Evolutionary conservation across 2,888 invertebrate species (phyloP), one percentile per base, ranked within the genome.

Genomic region (Parthenolecanium corni): DNA sequence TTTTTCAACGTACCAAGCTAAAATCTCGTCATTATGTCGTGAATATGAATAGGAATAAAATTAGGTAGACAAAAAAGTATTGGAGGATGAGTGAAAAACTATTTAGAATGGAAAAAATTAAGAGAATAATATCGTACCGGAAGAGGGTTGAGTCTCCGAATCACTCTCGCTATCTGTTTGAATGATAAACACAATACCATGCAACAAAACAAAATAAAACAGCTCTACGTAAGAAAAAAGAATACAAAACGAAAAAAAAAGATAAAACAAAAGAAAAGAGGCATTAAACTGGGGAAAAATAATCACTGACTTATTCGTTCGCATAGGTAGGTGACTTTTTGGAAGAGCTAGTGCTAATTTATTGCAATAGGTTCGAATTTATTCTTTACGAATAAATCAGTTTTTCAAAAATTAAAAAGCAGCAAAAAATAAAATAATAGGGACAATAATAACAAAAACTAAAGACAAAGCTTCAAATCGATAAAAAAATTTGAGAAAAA

Each of bases 401-500:
- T 44, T 44, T 18, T 42, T 47, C n/a, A n/a, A 64, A 52, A 58
- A 24, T 36, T 3, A 44, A 25, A 38, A 62, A 52, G 44, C 46
- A 36, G 49, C 57, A 56, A 63, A 63, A 63, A 64, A 63, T 21
- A 49, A 11, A 49, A 49, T 21, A 5, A 14, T 52, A 52, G 12
- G 31, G 16, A n/a, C 20, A 57, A n/a, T 14, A 44, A 47, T n/a
- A 25, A 44, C 47, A 5, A 42, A 36, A 56, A 21, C 42, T 12
- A 57, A 57, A 57, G 23, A 46, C 42, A 36, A 25, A 58, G 51
- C 73, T 73, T 71, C 72, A 70, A 73, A 74, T 72, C 65, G 65
- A 64, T 62, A 46, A 58, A 62, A 25, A 38, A 62, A 53, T 63
- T 14, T 23, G 40, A n/a, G 12, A 58, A 64, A 62, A 21, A 52